phyloP scores from a whole-genome alignment of 2,888 invertebrate genomes.

The Liposcelis brunnea region DNA sequence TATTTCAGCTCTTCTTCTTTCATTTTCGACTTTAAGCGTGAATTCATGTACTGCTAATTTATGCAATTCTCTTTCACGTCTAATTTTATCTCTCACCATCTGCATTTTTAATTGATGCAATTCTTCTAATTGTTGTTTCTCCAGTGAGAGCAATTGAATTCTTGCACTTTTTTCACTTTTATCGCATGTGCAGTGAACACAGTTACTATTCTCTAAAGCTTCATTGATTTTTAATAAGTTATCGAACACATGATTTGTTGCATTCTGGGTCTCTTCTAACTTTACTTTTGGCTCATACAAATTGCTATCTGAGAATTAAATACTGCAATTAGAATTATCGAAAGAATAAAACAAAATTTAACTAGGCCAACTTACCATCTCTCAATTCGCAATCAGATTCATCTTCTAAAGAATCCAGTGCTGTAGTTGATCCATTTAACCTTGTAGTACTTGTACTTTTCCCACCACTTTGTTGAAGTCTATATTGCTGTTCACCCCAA shows the following conservation, averaged over 20 bases:
- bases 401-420: neutral
- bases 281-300: neutral
- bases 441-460: neutral
- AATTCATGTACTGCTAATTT: neutral
- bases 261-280: neutral
- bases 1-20: conserved; percentile 2
- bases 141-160: neutral
- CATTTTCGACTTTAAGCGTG: neutral
- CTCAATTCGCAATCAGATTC: neutral
- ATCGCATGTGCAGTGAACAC: neutral
- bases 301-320: neutral
- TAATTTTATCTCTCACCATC: neutral
- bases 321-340: neutral
- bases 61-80: neutral
- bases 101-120: neutral
- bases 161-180: neutral
- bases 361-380: conserved; percentile 1
- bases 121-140: neutral
- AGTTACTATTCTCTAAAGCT: too few relatives aligned
- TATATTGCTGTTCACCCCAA: neutral
- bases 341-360: too few relatives aligned
- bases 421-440: too few relatives aligned
- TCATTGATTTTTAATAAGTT: too few relatives aligned
- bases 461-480: neutral
- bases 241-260: neutral